A percentile compares a stretch with the other conserved stretches of the same genome.
Evolutionary conservation across 2,888 invertebrate species (phyloP).

Genomic region (Palloptera scutellata): DNA sequence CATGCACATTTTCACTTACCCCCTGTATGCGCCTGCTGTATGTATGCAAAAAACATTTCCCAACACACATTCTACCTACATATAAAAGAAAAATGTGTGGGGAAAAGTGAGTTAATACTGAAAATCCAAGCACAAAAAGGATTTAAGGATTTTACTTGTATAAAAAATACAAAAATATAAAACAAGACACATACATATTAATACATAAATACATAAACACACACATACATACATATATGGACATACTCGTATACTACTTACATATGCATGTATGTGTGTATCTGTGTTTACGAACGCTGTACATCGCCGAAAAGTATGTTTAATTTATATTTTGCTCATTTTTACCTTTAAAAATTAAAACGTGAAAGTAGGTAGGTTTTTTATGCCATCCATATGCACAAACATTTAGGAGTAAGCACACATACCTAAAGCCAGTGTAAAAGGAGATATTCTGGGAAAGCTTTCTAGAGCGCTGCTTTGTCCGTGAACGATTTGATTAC

Average conservation of each 20-base stretch:
- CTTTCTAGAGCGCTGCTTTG: no score
- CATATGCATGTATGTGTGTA: not conserved
- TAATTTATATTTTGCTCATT: not conserved
- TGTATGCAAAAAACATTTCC: not conserved
- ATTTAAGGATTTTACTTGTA: slow-evolving; percentile 6
- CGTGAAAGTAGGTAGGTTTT: slow-evolving; percentile 5
- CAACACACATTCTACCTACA: not conserved
- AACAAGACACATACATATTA: slow-evolving; percentile 19
- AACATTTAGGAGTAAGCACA: slow-evolving; percentile 7
- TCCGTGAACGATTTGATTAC: no score
- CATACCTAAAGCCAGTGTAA: no score
- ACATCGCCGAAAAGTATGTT: not conserved
- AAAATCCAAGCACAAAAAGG: not conserved
- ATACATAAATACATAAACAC: not conserved
- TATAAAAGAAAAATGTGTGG: not conserved
- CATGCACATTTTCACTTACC: not conserved
- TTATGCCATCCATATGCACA: not conserved
- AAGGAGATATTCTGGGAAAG: no score
- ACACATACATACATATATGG: not conserved
- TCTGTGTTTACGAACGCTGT: not conserved
- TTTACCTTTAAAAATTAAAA: not conserved
- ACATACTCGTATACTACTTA: not conserved
- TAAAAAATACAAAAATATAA: slow-evolving; percentile 14
- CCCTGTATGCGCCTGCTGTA: not conserved
- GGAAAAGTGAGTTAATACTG: not conserved